A percentile compares a stretch with the other conserved stretches of the same genome.
Evolutionary conservation across 2,797 vertebrate species (phyloP).

Genomic region (Thaleichthys pacificus): DNA sequence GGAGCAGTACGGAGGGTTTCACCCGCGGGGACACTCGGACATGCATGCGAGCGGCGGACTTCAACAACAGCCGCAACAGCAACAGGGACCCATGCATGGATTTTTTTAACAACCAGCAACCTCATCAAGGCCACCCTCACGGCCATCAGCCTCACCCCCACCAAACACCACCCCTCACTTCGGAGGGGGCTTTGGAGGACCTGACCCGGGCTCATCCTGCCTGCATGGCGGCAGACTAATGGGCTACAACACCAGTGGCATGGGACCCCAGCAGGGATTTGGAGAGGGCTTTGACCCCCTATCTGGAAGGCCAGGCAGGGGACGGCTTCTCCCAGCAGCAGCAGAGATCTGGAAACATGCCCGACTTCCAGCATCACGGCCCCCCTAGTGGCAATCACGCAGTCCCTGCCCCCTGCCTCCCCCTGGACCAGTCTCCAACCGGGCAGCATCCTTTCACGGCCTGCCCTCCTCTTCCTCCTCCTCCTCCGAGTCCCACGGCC

Average conservation of each 20-base stretch:
- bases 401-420: constrained; percentile 94
- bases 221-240: constrained; percentile 90
- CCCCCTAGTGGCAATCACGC: constrained; percentile 84
- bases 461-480: constrained; percentile 85
- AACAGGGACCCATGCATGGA: constrained; percentile 82
- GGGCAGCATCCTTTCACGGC: constrained; percentile 94
- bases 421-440: constrained; percentile 97
- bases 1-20: constrained; percentile 85
- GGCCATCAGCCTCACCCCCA: constrained; percentile 83
- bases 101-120: constrained; percentile 90
- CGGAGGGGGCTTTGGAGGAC: constrained; percentile 81
- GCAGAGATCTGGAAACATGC: constrained; percentile 84
- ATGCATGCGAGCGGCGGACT: constrained; percentile 81
- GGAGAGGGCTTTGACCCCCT: constrained; percentile 92
- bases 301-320: constrained; percentile 84
- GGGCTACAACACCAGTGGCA: constrained; percentile 83
- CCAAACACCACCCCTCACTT: constrained; percentile 90
- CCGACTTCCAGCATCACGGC: constrained; percentile 89
- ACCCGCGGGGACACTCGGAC: constrained; percentile 84
- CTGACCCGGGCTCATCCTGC: constrained; percentile 89
- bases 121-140: constrained; percentile 85
- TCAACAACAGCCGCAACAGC: constrained; percentile 72
- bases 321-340: constrained; percentile 86
- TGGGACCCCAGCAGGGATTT: constrained; percentile 88
- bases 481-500: constrained; percentile 84